These are phyloP conservation scores for Marmota flaviventris DNA, from an alignment of 2,113 vertebrate species.

Conservation along the genomic window DNA sequence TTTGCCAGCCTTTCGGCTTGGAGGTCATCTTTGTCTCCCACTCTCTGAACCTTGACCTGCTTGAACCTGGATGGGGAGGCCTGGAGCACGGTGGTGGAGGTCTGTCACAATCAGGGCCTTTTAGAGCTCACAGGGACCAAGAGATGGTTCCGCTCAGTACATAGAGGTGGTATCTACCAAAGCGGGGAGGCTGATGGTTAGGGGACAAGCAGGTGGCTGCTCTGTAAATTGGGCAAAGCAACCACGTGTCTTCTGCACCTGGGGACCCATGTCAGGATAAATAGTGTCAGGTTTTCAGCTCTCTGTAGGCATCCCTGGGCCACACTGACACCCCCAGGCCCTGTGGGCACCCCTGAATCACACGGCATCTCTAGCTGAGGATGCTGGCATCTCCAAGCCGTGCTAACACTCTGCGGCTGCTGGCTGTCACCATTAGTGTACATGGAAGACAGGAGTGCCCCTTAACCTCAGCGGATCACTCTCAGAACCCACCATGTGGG, in stretches of 20 bases:
- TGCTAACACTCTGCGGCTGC: neutral
- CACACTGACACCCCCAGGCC: no score
- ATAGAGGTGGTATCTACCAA: neutral
- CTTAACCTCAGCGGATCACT: neutral
- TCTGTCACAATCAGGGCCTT: neutral
- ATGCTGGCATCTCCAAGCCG: neutral
- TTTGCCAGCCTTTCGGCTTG: neutral
- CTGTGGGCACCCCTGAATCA: accelerated
- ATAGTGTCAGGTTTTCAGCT: neutral
- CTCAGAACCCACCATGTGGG: neutral
- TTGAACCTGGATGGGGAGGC: neutral
- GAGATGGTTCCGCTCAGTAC: neutral
- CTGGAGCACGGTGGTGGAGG: neutral
- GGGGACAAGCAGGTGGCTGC: no score
- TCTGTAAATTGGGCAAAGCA: neutral
- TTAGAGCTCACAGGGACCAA: neutral
- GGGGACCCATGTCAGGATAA: neutral
- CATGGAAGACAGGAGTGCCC: neutral
- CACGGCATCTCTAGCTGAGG: no score
- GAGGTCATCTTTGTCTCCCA: neutral
- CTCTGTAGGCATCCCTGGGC: neutral
- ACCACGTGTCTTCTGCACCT: neutral
- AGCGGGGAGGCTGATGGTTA: neutral
- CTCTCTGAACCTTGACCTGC: neutral
- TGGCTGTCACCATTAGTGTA: no score